Percentiles rank a stretch among this genome's conserved stretches.
phyloP scores from a whole-genome alignment of 1,140 invertebrate genomes.

The Colletes gigas region DNA sequence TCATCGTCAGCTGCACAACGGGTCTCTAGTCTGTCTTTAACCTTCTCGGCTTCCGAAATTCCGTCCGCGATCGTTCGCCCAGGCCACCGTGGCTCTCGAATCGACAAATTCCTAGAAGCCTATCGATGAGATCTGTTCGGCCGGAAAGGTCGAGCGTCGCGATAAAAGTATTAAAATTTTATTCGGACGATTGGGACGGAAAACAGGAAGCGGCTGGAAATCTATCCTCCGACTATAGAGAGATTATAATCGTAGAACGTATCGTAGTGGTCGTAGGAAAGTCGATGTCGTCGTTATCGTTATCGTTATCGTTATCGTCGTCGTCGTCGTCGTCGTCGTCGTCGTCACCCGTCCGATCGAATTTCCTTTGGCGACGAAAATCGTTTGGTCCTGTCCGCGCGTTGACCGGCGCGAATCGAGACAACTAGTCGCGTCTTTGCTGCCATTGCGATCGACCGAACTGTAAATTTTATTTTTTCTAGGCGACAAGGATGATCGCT shows the following conservation, averaged over 20 bases:
- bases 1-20: constrained; percentile 77
- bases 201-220: constrained; percentile 20
- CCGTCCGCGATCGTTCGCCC: constrained; percentile 25
- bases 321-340: constrained; percentile 25
- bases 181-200: constrained; percentile 48
- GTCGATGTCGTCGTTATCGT: constrained; percentile 49
- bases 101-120: not conserved
- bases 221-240: constrained; percentile 56
- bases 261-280: constrained; percentile 47
- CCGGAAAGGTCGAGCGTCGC: not conserved
- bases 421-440: constrained; percentile 60
- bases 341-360: not conserved
- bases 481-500: constrained; percentile 59
- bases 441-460: constrained; percentile 51
- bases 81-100: no score
- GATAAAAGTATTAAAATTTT: constrained; percentile 18
- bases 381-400: not conserved
- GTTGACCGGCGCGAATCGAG: constrained; percentile 44
- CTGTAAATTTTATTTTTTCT: constrained; percentile 71
- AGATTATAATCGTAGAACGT: constrained; percentile 45
- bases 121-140: not conserved
- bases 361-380: not conserved
- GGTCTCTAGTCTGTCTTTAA: constrained; percentile 79
- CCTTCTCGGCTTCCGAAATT: constrained; percentile 44
- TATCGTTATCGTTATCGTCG: constrained; percentile 1